phyloP scores from a whole-genome alignment of 2,888 invertebrate genomes.

The Abscondita cerata region DNA sequence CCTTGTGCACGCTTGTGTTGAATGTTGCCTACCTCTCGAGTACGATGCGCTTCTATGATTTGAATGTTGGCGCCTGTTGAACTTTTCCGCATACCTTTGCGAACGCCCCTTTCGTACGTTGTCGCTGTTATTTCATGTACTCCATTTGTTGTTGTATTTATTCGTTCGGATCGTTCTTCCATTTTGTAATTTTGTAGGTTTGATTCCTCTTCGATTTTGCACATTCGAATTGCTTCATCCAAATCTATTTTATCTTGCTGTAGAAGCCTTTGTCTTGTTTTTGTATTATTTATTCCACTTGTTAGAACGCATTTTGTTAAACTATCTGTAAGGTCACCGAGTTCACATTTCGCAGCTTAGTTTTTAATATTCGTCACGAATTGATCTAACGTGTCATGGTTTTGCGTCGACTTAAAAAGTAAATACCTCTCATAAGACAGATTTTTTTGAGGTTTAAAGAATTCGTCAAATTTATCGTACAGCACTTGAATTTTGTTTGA shows the following conservation, averaged over 20 bases:
- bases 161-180: too few species aligned
- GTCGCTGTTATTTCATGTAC: not conserved
- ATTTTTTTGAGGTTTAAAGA: not conserved
- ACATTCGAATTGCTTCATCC: slow-evolving; percentile 32
- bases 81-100: too few species aligned
- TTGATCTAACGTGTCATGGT: not conserved
- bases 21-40: not conserved
- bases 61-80: too few species aligned
- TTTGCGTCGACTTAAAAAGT: not conserved
- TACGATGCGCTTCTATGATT: not conserved
- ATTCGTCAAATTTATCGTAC: too few species aligned
- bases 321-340: not conserved
- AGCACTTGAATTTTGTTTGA: not conserved
- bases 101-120: too few species aligned
- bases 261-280: slow-evolving; percentile 35
- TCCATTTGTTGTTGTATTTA: too few species aligned
- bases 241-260: slow-evolving; percentile 34
- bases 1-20: not conserved
- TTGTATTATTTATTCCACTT: slow-evolving; percentile 13
- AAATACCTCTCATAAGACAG: not conserved
- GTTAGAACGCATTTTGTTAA: slow-evolving; percentile 28
- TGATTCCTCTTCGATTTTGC: slow-evolving; percentile 19
- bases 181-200: not conserved
- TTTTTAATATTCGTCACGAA: not conserved
- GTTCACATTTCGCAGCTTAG: not conserved